Evolutionary conservation across 2,113 vertebrate genomes (phyloP).

Genomic region (Bos indicus): DNA sequence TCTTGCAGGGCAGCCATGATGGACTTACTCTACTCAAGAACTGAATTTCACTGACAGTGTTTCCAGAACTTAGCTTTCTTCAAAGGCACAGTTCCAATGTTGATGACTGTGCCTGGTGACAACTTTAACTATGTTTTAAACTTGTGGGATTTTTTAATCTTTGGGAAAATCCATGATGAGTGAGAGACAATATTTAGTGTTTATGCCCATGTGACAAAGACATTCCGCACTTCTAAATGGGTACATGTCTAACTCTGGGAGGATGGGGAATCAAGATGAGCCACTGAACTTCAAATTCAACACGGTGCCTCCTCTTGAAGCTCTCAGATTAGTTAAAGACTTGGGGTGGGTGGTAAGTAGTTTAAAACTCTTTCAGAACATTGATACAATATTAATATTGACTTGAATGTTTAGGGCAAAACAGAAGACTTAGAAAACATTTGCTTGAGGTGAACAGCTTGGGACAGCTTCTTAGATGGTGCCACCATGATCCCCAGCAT

Average conservation of each 20-base stretch:
- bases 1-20: background rate
- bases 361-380: background rate
- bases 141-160: background rate
- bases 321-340: background rate
- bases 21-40: background rate
- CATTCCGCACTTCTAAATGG: background rate
- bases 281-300: background rate
- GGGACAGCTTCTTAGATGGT: background rate
- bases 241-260: background rate
- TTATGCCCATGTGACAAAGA: background rate
- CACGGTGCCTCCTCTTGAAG: background rate
- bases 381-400: background rate
- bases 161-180: background rate
- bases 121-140: conserved; percentile 7
- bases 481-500: too few species aligned
- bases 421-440: background rate
- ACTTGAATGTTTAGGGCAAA: background rate
- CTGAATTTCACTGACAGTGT: background rate
- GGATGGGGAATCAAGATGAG: background rate
- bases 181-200: background rate
- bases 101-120: background rate
- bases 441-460: background rate
- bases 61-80: conserved; percentile 22
- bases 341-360: background rate
- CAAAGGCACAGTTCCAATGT: background rate